These are phyloP conservation scores for Phocides pigmalion DNA, from an alignment of 1,140 invertebrate genomes.

Conservation along the genomic window DNA sequence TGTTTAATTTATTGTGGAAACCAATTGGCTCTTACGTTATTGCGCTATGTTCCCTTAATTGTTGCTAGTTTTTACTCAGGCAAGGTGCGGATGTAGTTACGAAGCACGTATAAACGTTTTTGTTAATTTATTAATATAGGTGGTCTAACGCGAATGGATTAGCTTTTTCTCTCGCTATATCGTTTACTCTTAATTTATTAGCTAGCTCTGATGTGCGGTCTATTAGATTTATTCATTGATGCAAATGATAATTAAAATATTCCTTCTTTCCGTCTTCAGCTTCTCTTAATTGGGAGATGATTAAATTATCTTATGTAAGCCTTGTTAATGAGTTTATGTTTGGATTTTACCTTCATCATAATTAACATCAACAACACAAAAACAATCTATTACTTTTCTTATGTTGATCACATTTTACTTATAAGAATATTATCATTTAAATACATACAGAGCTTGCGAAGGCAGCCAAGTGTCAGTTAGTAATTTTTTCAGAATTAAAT, in stretches of 20 bases:
- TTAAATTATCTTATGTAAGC: neutral
- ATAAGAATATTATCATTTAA: too few relatives aligned
- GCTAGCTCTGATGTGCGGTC: slow-evolving; percentile 19
- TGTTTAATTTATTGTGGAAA: slow-evolving; percentile 65
- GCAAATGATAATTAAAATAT: slow-evolving; percentile 1
- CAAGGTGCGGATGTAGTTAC: slow-evolving; percentile 80
- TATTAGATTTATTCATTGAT: slow-evolving; percentile 16
- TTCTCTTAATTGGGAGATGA: neutral
- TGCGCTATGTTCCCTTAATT: slow-evolving; percentile 70
- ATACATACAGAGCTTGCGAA: too few relatives aligned
- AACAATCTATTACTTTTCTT: too few relatives aligned
- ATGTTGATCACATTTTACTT: too few relatives aligned
- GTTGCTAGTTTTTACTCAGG: slow-evolving; percentile 77
- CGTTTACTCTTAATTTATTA: slow-evolving; percentile 39
- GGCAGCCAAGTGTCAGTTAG: too few relatives aligned
- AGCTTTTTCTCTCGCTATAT: slow-evolving; percentile 34
- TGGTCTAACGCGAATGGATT: slow-evolving; percentile 47
- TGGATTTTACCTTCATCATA: neutral
- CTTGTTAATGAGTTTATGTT: neutral
- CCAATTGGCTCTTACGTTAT: slow-evolving; percentile 66
- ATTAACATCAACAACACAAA: neutral
- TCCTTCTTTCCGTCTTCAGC: neutral
- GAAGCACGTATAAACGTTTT: slow-evolving; percentile 61
- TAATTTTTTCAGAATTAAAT: too few relatives aligned
- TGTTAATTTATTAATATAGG: slow-evolving; percentile 65